Conservation (phyloP, 2,113 vertebrate species). For the Myiopsitta monachus region DNA sequence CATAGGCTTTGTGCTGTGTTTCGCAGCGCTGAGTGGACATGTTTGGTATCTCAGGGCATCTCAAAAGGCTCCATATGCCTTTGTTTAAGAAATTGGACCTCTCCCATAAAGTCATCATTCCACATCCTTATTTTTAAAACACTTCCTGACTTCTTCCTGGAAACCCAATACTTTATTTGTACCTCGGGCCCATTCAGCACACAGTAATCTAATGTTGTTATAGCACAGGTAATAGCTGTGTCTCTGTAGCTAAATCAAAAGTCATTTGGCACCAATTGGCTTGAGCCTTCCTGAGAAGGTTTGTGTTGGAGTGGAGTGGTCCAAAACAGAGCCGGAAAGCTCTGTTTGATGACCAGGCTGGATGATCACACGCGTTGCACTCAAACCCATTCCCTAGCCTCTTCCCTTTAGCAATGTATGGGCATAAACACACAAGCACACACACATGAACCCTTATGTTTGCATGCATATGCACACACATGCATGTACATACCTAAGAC, state of each 20-base stretch:
- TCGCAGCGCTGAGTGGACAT: neutral
- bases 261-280: neutral
- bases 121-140: neutral
- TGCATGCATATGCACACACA: neutral
- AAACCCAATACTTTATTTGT: neutral
- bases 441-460: neutral
- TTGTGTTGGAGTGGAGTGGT: neutral
- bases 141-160: neutral
- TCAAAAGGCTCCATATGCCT: neutral
- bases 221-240: neutral
- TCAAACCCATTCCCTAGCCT: neutral
- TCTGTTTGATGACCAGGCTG: fast-evolving
- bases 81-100: neutral
- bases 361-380: neutral
- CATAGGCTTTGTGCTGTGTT: neutral
- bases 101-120: neutral
- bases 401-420: neutral
- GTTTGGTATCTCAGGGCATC: neutral
- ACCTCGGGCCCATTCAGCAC: neutral
- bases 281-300: neutral
- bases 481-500: neutral
- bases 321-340: neutral
- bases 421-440: neutral
- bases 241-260: neutral
- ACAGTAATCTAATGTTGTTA: neutral